Conservation (phyloP, 92 coral and sea anemone species). For the Isaurus tuberculatus region DNA sequence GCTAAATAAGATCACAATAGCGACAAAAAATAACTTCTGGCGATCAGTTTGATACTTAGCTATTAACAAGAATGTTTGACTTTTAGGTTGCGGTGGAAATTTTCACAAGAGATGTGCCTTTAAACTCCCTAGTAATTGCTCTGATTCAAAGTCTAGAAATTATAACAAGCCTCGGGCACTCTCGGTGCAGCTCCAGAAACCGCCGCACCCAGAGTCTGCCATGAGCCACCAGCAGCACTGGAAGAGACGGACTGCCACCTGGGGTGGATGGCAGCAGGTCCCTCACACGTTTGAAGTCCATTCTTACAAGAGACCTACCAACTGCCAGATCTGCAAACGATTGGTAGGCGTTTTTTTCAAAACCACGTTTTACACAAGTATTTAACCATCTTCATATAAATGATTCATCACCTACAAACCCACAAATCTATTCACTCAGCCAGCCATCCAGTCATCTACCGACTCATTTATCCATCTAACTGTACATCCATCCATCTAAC, state of each 20-base stretch:
- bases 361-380: neutral
- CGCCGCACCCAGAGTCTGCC: constrained; percentile 50
- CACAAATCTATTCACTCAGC: neutral
- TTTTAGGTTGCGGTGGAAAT: constrained; percentile 94
- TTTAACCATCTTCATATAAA: too few relatives aligned
- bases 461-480: too few relatives aligned
- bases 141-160: constrained; percentile 72
- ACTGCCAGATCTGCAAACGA: constrained; percentile 95
- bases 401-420: neutral
- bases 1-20: too few relatives aligned
- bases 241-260: constrained; percentile 67
- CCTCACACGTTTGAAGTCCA: constrained; percentile 96
- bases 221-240: constrained; percentile 46
- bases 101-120: constrained; percentile 97
- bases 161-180: constrained; percentile 43
- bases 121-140: constrained; percentile 94
- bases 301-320: constrained; percentile 93
- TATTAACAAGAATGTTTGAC: neutral
- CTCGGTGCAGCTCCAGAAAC: constrained; percentile 36
- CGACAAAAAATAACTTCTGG: too few relatives aligned
- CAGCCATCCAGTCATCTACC: too few relatives aligned
- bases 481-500: too few relatives aligned
- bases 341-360: constrained; percentile 58
- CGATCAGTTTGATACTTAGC: too few relatives aligned
- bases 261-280: constrained; percentile 88